phyloP scores from a whole-genome alignment of 2,888 invertebrate species.

The Tenthredo notha region DNA sequence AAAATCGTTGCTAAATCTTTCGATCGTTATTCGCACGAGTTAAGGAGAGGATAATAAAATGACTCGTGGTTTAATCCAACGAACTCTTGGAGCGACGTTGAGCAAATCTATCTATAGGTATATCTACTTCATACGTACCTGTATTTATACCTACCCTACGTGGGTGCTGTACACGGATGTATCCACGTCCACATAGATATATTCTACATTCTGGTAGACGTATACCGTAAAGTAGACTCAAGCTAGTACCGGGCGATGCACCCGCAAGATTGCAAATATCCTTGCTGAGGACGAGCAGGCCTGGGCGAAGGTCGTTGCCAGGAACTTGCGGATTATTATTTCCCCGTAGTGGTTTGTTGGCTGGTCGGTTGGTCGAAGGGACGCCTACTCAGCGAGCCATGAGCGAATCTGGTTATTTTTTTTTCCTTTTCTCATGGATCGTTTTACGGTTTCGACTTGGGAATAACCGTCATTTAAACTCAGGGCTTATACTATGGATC shows the following conservation, averaged over 20 bases:
- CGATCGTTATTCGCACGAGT: background rate
- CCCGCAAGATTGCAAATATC: slow-evolving; percentile 43
- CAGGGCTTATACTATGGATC: background rate
- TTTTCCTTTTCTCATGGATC: background rate
- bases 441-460: background rate
- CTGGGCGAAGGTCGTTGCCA: slow-evolving; percentile 48
- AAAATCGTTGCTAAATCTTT: background rate
- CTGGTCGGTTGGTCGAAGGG: background rate
- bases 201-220: slow-evolving; percentile 3
- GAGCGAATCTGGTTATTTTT: background rate
- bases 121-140: background rate
- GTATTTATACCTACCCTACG: background rate
- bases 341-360: slow-evolving; percentile 34
- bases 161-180: background rate
- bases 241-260: slow-evolving; percentile 40
- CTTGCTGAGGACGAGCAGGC: slow-evolving; percentile 38
- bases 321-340: slow-evolving; percentile 48
- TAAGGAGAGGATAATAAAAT: background rate
- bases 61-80: slow-evolving; percentile 3
- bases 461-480: background rate
- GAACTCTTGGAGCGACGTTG: background rate
- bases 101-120: background rate
- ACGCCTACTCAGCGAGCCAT: slow-evolving; percentile 23
- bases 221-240: slow-evolving; percentile 20
- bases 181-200: background rate